Conservation (phyloP, 2,888 invertebrate species). For the Chirona hameri region DNA sequence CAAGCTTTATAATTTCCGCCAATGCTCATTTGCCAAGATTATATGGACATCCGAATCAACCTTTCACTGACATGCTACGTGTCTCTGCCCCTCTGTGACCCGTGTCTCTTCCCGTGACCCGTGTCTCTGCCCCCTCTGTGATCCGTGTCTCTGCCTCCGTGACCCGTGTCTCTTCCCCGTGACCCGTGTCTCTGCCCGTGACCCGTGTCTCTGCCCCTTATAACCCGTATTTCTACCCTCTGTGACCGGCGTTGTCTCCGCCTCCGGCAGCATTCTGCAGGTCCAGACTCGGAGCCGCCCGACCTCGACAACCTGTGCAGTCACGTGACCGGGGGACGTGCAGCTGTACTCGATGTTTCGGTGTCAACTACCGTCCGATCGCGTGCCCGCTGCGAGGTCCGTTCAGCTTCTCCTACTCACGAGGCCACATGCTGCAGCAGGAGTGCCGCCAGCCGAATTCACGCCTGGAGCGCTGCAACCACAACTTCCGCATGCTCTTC, state of each 20-base stretch:
- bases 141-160: too few relatives aligned
- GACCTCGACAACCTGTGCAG: slow-evolving; percentile 71
- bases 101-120: too few relatives aligned
- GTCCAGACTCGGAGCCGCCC: not conserved
- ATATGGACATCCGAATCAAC: not conserved
- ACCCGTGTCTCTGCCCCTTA: too few relatives aligned
- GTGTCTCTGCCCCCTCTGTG: too few relatives aligned
- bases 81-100: too few relatives aligned
- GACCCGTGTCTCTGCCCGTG: too few relatives aligned
- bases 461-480: slow-evolving; percentile 89
- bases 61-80: not conserved
- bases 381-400: slow-evolving; percentile 87
- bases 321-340: slow-evolving; percentile 84
- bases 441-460: slow-evolving; percentile 85
- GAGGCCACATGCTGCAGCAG: slow-evolving; percentile 64
- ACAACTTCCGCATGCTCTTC: slow-evolving; percentile 81
- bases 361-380: slow-evolving; percentile 78
- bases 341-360: slow-evolving; percentile 84
- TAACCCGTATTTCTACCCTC: too few relatives aligned
- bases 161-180: too few relatives aligned
- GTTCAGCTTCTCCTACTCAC: slow-evolving; percentile 87
- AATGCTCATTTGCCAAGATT: too few relatives aligned
- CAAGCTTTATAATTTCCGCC: too few relatives aligned
- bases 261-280: not conserved
- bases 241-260: not conserved